Percentiles rank a stretch among this genome's conserved stretches.
Evolutionary conservation across 1,140 invertebrate genomes (phyloP).

Genomic region (Oryzaephilus surinamensis): DNA sequence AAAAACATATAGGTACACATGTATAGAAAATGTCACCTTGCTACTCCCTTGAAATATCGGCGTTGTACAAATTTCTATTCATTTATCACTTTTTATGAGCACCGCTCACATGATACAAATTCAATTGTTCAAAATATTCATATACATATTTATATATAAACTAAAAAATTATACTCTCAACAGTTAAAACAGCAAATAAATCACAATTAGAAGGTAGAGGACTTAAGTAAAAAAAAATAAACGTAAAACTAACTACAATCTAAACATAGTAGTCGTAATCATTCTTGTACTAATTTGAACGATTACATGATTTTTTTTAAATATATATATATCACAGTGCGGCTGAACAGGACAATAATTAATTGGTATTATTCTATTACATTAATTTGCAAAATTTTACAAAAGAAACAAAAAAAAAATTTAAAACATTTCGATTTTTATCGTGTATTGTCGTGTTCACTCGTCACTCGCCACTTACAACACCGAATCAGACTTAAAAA

Average conservation of each 20-base stretch:
- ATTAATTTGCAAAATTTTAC: no score
- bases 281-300: neutral
- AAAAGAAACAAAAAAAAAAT: neutral
- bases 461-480: conserved; percentile 28
- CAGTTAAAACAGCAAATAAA: conserved; percentile 29
- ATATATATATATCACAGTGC: conserved; percentile 29
- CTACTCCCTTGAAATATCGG: conserved; percentile 15
- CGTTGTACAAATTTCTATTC: conserved; percentile 18
- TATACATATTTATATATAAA: no score
- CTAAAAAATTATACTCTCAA: conserved; percentile 22
- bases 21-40: no score
- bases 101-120: conserved; percentile 26
- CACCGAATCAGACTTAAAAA: conserved; percentile 26
- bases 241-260: conserved; percentile 24
- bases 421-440: neutral
- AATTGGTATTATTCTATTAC: neutral
- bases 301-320: conserved; percentile 14
- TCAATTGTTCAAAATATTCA: no score
- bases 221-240: conserved; percentile 25
- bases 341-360: conserved; percentile 33
- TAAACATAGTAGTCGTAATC: conserved; percentile 6
- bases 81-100: conserved; percentile 23
- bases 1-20: conserved; percentile 3
- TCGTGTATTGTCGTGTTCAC: conserved; percentile 35
- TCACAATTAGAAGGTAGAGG: conserved; percentile 32